A percentile compares a stretch with the other conserved stretches of the same genome.
phyloP scores from a whole-genome alignment of 2,797 vertebrate genomes.

The Silurus lanzhouensis region DNA sequence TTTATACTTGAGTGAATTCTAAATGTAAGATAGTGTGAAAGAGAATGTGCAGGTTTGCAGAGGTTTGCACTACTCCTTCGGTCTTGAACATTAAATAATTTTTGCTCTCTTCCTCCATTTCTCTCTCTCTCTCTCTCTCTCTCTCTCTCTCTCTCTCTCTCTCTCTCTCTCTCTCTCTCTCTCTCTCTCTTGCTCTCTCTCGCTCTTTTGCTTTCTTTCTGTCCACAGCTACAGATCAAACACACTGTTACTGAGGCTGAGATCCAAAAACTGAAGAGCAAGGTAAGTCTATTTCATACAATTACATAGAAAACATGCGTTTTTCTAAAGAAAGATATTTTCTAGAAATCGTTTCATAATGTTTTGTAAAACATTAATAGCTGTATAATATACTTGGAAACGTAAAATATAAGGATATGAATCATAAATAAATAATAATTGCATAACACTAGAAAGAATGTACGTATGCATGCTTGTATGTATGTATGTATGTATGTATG shows the following conservation, averaged over 20 bases:
- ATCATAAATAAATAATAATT: background rate
- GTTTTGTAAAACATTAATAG: background rate
- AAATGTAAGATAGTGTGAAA: background rate
- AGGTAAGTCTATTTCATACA: conserved; percentile 79
- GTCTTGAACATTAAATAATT: conserved; percentile 6
- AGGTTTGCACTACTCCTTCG: conserved; percentile 2
- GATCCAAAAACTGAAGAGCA: conserved; percentile 98
- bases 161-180: conserved; percentile 38
- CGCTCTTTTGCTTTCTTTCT: conserved; percentile 46
- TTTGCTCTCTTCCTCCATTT: conserved; percentile 44
- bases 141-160: conserved; percentile 46
- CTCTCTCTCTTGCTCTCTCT: conserved; percentile 35
- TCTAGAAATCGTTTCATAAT: background rate
- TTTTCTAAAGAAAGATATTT: background rate
- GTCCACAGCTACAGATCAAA: conserved; percentile 96
- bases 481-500: background rate
- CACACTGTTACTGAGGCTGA: conserved; percentile 98
- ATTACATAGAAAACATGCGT: too few species aligned
- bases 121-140: conserved; percentile 44
- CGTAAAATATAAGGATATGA: background rate
- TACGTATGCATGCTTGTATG: background rate
- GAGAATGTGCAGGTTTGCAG: background rate
- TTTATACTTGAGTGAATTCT: conserved; percentile 49
- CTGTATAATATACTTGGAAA: background rate
- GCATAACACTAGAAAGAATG: background rate